Evolutionary conservation across 2,113 vertebrate species (phyloP).

Genomic region (Mormyrus lacerda): DNA sequence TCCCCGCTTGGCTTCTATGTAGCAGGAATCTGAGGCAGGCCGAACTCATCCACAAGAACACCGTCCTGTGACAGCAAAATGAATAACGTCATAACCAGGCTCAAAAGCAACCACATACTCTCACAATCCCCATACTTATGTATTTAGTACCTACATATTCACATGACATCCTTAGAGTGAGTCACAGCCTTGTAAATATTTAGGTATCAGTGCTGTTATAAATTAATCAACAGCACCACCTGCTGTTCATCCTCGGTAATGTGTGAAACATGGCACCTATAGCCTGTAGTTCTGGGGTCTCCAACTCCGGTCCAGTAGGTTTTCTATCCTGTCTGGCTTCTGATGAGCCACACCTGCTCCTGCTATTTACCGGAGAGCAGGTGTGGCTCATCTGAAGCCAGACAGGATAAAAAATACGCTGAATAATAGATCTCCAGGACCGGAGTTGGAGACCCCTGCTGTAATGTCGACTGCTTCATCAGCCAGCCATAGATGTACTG

Average conservation of each 20-base stretch:
- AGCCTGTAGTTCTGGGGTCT: not conserved
- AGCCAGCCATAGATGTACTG: not conserved
- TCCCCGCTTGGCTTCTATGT: slow-evolving; percentile 59
- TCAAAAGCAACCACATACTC: not conserved
- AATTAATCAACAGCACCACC: not conserved
- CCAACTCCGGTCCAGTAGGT: too few species aligned
- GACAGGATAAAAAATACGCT: too few species aligned
- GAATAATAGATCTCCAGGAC: too few species aligned
- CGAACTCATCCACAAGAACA: slow-evolving; percentile 93
- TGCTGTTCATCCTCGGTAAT: not conserved
- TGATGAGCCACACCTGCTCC: too few species aligned
- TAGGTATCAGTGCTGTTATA: not conserved
- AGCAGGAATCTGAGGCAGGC: slow-evolving; percentile 92
- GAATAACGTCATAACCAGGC: slow-evolving; percentile 2
- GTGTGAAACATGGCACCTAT: not conserved
- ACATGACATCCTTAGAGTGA: not conserved
- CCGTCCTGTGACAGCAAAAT: slow-evolving; percentile 72
- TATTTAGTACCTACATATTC: not conserved
- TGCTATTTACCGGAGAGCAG: too few species aligned
- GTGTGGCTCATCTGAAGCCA: too few species aligned
- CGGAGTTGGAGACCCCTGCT: too few species aligned
- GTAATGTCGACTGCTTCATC: not conserved
- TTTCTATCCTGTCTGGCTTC: too few species aligned
- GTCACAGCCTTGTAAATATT: not conserved
- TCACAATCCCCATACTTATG: not conserved